A percentile compares a stretch with the other conserved stretches of the same genome.
Evolutionary conservation across 2,113 vertebrate species (phyloP).

Genomic region (Noctilio leporinus): DNA sequence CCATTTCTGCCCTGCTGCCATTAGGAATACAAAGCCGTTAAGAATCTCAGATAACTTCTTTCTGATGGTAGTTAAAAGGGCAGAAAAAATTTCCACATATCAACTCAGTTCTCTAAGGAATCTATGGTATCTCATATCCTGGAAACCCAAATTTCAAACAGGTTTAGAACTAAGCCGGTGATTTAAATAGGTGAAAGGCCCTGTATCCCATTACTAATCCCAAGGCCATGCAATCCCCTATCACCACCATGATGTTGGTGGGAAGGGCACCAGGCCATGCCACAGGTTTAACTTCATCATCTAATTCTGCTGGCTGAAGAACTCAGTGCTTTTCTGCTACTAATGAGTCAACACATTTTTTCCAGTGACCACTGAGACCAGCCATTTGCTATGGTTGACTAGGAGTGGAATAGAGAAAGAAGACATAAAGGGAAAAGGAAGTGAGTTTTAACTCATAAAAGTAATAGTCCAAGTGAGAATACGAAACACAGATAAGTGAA

Average conservation of each 20-base stretch:
- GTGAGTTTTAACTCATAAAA: not conserved
- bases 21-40: not conserved
- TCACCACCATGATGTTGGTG: not conserved
- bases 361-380: not conserved
- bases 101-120: not conserved
- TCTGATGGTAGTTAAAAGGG: not conserved
- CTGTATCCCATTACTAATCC: constrained; percentile 44
- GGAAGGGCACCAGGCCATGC: not conserved
- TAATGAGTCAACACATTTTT: not conserved
- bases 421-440: not conserved
- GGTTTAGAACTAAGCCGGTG: constrained; percentile 47
- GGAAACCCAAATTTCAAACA: not conserved
- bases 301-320: not conserved
- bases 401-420: not conserved
- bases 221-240: not conserved
- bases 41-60: not conserved
- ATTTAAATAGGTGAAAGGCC: constrained; percentile 60
- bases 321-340: not conserved
- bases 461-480: not conserved
- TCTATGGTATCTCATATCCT: not conserved
- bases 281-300: not conserved
- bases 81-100: not conserved
- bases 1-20: not conserved
- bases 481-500: not conserved
- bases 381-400: not conserved